Base-by-base conservation (phyloP, 2,113 vertebrate genomes). In the Brachirus orientalis region DNA sequence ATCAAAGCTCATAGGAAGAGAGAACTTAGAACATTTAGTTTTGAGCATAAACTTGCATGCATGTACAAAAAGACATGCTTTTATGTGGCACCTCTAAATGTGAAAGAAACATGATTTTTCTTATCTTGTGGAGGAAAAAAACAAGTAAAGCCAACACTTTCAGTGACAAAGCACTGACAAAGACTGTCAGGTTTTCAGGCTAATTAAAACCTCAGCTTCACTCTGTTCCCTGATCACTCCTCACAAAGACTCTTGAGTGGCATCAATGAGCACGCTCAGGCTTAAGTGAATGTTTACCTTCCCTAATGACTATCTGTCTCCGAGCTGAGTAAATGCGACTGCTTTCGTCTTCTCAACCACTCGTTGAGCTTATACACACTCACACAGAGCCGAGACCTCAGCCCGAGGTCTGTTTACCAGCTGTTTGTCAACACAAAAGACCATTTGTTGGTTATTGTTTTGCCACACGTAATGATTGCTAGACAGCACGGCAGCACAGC, bases 271-370 rank as follows among this genome's bases (percentile, higher is more conserved):
- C 81, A 79, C 56, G 57, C 78, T 87, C 75, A 63, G 70, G 82
- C 88, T 90, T 91, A 92, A 91, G 89, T 84, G 88, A 88, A 90
- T 91, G 86, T 92, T 92, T 91, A 91, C 89, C 82, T 90, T 79
- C 84, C 70, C 77, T 90, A 92, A 93, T 91, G 89, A 90, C 83
- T 88, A 80, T 82, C 88, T 88, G 85, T 87, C 88, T 88, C 59
- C 6, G 65, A 33, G 72, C 74, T 83, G 85, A 90, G 77, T 84
- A 88, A 87, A 85, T 44, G 78, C 70, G 11, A 79, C 64, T 70
- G 81, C 69, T 77, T 70, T 13, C 19, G 56, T 68, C 55, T 66
- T 72, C 68, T 64, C 56, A 33, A 19, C 51, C 52, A 38, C 76
- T 86, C n/a, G 33, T 36, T 48, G 44, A 63, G 48, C 79, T 82